phyloP scores from a whole-genome alignment of 1,140 invertebrate genomes.

The Dendroctonus valens region DNA sequence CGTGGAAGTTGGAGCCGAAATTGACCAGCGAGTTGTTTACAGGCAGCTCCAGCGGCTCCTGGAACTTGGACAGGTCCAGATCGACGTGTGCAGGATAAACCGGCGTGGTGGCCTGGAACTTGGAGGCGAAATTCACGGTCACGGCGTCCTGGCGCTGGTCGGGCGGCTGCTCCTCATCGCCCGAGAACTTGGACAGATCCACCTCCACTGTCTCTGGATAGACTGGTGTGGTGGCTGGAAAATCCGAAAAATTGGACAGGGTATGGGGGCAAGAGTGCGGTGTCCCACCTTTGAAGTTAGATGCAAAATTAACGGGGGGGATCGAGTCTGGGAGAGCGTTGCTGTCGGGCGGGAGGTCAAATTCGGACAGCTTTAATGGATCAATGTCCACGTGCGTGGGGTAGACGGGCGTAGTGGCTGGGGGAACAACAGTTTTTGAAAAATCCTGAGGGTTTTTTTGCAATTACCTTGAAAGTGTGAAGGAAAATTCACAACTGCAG shows the following conservation, averaged over 20 bases:
- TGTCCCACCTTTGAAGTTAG: slow-evolving; percentile 14
- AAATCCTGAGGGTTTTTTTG: background rate
- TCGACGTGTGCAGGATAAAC: slow-evolving; percentile 43
- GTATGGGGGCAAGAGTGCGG: background rate
- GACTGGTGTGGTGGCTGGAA: slow-evolving; percentile 45
- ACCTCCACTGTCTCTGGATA: slow-evolving; percentile 42
- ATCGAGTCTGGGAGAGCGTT: background rate
- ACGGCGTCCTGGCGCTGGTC: background rate
- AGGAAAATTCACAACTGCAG: slow-evolving; percentile 19
- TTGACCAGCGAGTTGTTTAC: slow-evolving; percentile 11
- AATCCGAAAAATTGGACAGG: background rate
- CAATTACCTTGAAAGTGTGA: slow-evolving; percentile 29
- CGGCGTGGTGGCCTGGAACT: slow-evolving; percentile 44
- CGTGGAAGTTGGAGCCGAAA: slow-evolving; percentile 29
- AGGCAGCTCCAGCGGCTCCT: slow-evolving; percentile 25
- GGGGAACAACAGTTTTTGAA: background rate
- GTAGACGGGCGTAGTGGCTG: slow-evolving; percentile 9
- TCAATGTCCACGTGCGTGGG: slow-evolving; percentile 36
- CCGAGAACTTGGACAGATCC: slow-evolving; percentile 19
- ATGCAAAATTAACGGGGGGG: slow-evolving; percentile 13
- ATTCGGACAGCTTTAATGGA: slow-evolving; percentile 19
- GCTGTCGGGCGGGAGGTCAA: background rate
- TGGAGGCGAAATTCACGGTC: slow-evolving; percentile 22
- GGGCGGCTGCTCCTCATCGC: slow-evolving; percentile 22
- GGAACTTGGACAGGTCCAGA: slow-evolving; percentile 23